These are phyloP conservation scores for Rhynchopsitta pachyrhyncha DNA, from an alignment of 2,113 vertebrate genomes.

Conservation along the genomic window DNA sequence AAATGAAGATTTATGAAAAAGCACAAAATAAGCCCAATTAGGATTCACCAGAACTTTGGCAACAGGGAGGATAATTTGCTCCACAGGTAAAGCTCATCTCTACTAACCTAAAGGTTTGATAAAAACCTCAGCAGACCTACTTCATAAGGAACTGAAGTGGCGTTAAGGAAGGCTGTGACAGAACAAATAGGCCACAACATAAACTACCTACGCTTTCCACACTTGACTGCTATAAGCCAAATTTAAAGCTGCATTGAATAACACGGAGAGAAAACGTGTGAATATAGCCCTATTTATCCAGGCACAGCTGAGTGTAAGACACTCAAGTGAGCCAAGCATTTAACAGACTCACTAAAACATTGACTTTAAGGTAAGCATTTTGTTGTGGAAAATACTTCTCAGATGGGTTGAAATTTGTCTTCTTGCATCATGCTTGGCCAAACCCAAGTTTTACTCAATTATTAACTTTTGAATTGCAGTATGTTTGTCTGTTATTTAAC, in stretches of 20 bases:
- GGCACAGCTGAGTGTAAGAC: background rate
- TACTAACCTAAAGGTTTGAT: background rate
- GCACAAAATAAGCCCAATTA: fast-evolving
- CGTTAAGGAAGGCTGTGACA: background rate
- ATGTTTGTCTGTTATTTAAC: background rate
- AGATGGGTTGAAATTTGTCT: background rate
- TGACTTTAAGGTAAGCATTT: background rate
- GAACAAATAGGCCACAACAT: fast-evolving
- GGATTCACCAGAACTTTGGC: background rate
- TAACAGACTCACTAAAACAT: background rate
- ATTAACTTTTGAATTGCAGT: background rate
- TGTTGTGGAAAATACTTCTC: background rate
- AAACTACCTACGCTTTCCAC: background rate
- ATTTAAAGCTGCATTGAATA: background rate
- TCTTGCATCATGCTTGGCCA: background rate
- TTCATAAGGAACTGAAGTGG: background rate
- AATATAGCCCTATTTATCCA: background rate
- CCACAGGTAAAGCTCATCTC: fast-evolving
- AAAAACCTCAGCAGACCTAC: background rate
- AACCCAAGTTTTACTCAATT: background rate
- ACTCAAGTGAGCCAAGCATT: background rate
- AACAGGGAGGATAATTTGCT: background rate
- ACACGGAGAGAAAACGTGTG: background rate
- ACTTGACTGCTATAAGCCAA: background rate
- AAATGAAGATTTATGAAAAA: background rate